phyloP scores from a whole-genome alignment of 37 sponge, comb jelly and placozoan genomes.

The Aplysina aerophoba region DNA sequence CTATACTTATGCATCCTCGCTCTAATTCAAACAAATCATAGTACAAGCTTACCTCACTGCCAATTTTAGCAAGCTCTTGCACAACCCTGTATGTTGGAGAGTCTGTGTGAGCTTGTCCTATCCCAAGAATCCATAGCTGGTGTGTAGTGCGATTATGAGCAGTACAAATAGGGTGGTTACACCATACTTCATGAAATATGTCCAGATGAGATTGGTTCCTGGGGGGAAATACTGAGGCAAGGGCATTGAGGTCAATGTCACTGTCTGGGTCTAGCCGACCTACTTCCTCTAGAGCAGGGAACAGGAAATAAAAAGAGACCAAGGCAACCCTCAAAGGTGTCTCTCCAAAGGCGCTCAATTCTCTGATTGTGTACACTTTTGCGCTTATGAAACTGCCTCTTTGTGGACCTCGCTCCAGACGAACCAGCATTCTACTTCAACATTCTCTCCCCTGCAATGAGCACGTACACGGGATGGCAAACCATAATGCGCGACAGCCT shows the following conservation, averaged over 20 bases:
- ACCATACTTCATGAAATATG: conserved; percentile 16
- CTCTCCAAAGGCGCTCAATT: conserved; percentile 76
- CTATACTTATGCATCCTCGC: neutral
- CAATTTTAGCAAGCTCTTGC: no score
- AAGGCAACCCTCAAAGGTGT: conserved; percentile 59
- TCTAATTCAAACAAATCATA: no score
- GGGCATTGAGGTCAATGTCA: conserved; percentile 40
- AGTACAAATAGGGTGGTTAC: conserved; percentile 11
- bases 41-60: no score
- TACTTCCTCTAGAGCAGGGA: conserved; percentile 55
- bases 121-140: conserved; percentile 53
- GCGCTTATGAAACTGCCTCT: conserved; percentile 63
- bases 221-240: conserved; percentile 5
- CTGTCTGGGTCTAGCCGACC: conserved; percentile 38
- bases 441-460: conserved; percentile 38
- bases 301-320: conserved; percentile 51
- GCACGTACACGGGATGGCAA: conserved; percentile 38
- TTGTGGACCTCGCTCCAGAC: conserved; percentile 53
- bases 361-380: conserved; percentile 74
- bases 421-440: conserved; percentile 48
- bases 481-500: conserved; percentile 10
- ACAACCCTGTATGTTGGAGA: no score
- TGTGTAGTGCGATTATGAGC: conserved; percentile 52
- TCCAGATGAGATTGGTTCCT: conserved; percentile 45
- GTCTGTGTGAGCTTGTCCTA: no score